Conservation (phyloP, 2,888 invertebrate genomes). For the Escarpia spicata region DNA sequence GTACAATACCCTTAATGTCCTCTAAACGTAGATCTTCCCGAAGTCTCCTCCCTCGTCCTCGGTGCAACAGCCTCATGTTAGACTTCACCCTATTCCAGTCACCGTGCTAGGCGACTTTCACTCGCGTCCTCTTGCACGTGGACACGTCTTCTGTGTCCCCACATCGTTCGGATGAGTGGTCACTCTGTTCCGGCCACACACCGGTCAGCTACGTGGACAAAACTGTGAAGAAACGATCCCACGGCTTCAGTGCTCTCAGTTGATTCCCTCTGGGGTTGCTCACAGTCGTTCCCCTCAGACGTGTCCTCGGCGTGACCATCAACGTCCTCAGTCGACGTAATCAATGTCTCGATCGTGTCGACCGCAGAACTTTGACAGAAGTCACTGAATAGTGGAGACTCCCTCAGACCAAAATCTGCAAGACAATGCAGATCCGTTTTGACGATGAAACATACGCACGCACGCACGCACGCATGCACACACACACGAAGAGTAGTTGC, state of each 20-base stretch:
- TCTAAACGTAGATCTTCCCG: background rate
- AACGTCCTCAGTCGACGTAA: background rate
- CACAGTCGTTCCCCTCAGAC: background rate
- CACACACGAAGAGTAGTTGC: background rate
- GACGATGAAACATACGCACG: background rate
- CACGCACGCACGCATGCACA: no score
- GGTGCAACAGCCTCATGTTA: background rate
- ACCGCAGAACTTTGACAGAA: background rate
- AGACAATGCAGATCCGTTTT: background rate
- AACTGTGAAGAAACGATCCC: background rate
- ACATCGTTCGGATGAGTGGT: background rate
- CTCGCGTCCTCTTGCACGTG: background rate
- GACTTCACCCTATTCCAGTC: background rate
- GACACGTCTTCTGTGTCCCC: background rate
- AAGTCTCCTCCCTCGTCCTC: background rate
- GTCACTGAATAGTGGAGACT: background rate
- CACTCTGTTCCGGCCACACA: background rate
- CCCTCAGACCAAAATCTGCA: background rate
- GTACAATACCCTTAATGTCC: no score
- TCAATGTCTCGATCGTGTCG: background rate
- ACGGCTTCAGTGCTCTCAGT: background rate
- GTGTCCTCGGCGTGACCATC: background rate
- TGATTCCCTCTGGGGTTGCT: background rate
- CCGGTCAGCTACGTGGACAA: background rate
- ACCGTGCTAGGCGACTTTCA: background rate